Percentiles rank a stretch among this genome's conserved stretches.
Conservation (phyloP, 2,113 vertebrate genomes). For the Thalassarche chlororhynchos region DNA sequence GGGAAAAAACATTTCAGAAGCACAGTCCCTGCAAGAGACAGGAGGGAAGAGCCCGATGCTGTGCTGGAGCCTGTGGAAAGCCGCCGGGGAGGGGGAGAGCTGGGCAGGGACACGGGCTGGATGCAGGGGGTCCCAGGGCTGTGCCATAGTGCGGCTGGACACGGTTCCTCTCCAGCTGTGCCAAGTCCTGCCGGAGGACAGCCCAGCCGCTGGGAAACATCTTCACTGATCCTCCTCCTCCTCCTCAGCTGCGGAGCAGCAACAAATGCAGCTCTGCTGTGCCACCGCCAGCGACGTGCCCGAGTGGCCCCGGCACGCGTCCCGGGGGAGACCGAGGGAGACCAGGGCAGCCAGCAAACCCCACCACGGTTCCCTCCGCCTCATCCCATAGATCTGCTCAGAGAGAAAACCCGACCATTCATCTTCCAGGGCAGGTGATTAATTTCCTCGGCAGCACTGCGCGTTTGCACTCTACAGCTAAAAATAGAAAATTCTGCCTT, state of each 20-base stretch:
- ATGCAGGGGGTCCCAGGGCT: background rate
- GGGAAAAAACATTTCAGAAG: background rate
- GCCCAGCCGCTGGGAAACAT: background rate
- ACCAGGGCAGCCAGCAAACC: background rate
- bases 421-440: background rate
- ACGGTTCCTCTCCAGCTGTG: accelerated
- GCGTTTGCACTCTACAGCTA: background rate
- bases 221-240: background rate
- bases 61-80: accelerated
- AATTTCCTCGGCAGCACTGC: background rate
- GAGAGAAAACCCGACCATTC: background rate
- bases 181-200: background rate
- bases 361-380: accelerated
- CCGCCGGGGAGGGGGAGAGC: background rate
- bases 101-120: background rate
- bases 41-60: background rate
- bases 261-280: background rate
- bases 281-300: background rate
- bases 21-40: background rate
- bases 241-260: background rate
- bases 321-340: accelerated
- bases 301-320: accelerated
- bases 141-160: background rate
- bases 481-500: background rate
- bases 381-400: background rate